Base-by-base conservation (phyloP, 1,140 invertebrate species). In the Littorina saxatilis region DNA sequence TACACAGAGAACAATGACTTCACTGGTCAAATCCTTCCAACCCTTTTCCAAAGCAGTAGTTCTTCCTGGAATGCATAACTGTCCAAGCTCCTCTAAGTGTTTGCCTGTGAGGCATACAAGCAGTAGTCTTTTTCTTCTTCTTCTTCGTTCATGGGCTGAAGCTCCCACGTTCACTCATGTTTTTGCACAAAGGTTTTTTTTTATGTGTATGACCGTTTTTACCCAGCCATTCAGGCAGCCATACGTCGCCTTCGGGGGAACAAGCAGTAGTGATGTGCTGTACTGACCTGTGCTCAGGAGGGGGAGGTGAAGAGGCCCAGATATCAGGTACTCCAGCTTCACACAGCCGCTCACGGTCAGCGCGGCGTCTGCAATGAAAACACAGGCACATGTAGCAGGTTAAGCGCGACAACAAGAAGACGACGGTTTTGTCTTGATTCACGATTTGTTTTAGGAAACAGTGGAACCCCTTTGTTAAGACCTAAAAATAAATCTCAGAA, bases 321-420 rank as follows among this genome's bases (percentile, higher is more conserved):
- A 73, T n/a, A 23, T 73, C 70, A 73, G 37, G 70, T 29, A 73
- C 70, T 11, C 70, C 70, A 23, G 32, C 39, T 29, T 73, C 70
- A 0, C 37, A 39, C 20, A 73, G 39, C n/a, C 70, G 39, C 37
- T 73, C 70, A 29, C 70, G 40, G 11, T 73, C 70, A 39, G 23
- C 50, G 20, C 70, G 39, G 15, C 70, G 70, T 52, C 70, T 73
- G 70, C 39, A 73, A 73, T 4, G 13, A 23, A 43, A 17, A 70
- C 9, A 70, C 1, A 40, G 37, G 27, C 3, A 63, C 11, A 29
- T 11, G 52, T 23, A 58, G 27, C 5, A 58, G 27, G 27, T 23
- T n/a, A 20, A 23, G 27, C 55, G 23, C 20, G 13, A 58, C 13
- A 58, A n/a, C 23, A 13, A 58, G 11, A 7, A n/a, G 55, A 58